phyloP scores from a whole-genome alignment of 2,888 invertebrate genomes.

The Ornithoptera alexandrae region DNA sequence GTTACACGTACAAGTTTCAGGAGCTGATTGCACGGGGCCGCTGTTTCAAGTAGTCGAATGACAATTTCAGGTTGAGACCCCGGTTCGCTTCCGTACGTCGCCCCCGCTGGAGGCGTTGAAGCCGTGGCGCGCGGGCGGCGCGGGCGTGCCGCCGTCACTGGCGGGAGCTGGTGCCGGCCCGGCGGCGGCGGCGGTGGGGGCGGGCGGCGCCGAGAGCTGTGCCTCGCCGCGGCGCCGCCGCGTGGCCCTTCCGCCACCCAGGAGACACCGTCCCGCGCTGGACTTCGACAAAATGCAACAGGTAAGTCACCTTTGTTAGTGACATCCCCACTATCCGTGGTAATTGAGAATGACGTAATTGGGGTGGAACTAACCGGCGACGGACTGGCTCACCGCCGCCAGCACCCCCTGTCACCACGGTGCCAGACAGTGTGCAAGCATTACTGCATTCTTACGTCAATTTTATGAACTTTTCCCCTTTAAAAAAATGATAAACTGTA shows the following conservation, averaged over 20 bases:
- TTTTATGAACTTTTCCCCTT: too few species aligned
- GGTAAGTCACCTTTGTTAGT: constrained; percentile 40
- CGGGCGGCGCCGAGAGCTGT: constrained; percentile 66
- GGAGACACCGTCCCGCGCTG: constrained; percentile 90
- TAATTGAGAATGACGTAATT: too few species aligned
- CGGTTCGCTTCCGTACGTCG: constrained; percentile 94
- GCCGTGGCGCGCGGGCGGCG: constrained; percentile 72
- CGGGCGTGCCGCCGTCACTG: constrained; percentile 75
- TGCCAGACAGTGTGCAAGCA: too few species aligned
- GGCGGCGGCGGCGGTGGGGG: constrained; percentile 58
- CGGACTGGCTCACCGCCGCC: too few species aligned
- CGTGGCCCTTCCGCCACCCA: constrained; percentile 62
- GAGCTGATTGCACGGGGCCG: too few species aligned
- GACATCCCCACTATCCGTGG: too few species aligned
- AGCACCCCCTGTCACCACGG: too few species aligned
- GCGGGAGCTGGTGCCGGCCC: too few species aligned
- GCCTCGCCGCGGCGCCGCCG: constrained; percentile 72
- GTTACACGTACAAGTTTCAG: too few species aligned
- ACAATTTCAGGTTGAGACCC: constrained; percentile 82
- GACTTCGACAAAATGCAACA: constrained; percentile 99
- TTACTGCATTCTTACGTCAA: too few species aligned
- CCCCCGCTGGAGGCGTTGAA: constrained; percentile 94
- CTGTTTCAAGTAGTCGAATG: neutral
- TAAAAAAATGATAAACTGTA: too few species aligned
- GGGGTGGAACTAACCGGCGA: too few species aligned